Conservation (phyloP, 2,888 invertebrate species). For the Drosophila subsilvestris region DNA sequence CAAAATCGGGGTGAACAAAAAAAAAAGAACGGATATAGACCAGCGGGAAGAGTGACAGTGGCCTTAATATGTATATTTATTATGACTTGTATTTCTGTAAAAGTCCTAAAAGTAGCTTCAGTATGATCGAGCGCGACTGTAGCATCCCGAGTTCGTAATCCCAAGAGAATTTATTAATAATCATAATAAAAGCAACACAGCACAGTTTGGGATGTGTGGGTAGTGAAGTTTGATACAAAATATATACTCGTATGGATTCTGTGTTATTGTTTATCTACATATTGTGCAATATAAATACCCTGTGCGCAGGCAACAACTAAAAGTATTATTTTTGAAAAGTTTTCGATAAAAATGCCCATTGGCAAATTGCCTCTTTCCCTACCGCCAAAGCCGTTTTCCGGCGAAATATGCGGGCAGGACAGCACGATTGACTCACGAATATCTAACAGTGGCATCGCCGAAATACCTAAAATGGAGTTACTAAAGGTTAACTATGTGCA, state of each 20-base stretch:
- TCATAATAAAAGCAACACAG: background rate
- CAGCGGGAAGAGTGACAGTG: background rate
- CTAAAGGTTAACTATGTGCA: slow-evolving; percentile 84
- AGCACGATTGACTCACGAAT: slow-evolving; percentile 81
- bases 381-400: slow-evolving; percentile 59
- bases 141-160: background rate
- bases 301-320: no score
- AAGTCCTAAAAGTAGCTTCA: background rate
- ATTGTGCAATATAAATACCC: background rate
- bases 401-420: slow-evolving; percentile 65
- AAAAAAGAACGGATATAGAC: no score
- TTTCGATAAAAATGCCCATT: slow-evolving; percentile 70
- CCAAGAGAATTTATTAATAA: background rate
- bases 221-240: background rate
- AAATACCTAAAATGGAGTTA: slow-evolving; percentile 84
- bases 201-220: background rate
- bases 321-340: no score
- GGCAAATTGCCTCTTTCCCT: slow-evolving; percentile 58
- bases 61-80: background rate
- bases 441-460: slow-evolving; percentile 68
- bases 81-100: background rate
- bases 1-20: no score
- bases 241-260: background rate
- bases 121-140: background rate
- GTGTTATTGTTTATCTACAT: background rate